Percentiles rank a stretch among this genome's conserved stretches.
Evolutionary conservation across 64 coral and sea anemone genomes (phyloP).

Genomic region (Hydrozoanthus tunicans): DNA sequence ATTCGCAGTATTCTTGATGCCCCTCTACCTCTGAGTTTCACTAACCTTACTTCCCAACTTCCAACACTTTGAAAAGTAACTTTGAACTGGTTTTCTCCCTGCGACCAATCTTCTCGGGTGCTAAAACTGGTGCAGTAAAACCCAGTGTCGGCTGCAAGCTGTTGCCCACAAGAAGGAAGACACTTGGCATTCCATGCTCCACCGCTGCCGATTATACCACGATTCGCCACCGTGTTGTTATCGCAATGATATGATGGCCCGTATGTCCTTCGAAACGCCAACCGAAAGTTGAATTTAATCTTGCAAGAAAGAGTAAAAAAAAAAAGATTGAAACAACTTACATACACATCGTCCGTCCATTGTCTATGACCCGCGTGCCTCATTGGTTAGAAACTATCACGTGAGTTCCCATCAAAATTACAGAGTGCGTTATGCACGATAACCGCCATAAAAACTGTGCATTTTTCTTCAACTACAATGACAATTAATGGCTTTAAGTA

Average conservation of each 20-base stretch:
- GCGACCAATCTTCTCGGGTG: conserved; percentile 55
- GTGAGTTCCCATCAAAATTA: too few relatives aligned
- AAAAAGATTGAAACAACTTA: background rate
- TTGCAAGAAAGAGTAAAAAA: background rate
- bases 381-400: too few relatives aligned
- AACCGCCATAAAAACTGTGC: too few relatives aligned
- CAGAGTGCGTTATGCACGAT: too few relatives aligned
- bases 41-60: background rate
- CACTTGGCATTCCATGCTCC: background rate
- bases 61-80: conserved; percentile 16
- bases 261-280: conserved; percentile 53
- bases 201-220: conserved; percentile 45
- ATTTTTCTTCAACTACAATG: too few relatives aligned
- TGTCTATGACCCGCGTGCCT: too few relatives aligned
- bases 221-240: conserved; percentile 4
- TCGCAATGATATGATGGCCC: background rate
- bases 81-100: conserved; percentile 62
- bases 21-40: background rate
- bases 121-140: conserved; percentile 60
- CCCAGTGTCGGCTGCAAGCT: conserved; percentile 29
- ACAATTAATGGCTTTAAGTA: too few relatives aligned
- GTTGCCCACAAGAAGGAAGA: background rate
- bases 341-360: too few relatives aligned
- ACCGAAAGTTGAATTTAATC: conserved; percentile 52
- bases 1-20: too few relatives aligned